A percentile compares a stretch with the other conserved stretches of the same genome.
Conservation (phyloP, 1,140 invertebrate genomes). For the Macrocentrus cingulum region DNA sequence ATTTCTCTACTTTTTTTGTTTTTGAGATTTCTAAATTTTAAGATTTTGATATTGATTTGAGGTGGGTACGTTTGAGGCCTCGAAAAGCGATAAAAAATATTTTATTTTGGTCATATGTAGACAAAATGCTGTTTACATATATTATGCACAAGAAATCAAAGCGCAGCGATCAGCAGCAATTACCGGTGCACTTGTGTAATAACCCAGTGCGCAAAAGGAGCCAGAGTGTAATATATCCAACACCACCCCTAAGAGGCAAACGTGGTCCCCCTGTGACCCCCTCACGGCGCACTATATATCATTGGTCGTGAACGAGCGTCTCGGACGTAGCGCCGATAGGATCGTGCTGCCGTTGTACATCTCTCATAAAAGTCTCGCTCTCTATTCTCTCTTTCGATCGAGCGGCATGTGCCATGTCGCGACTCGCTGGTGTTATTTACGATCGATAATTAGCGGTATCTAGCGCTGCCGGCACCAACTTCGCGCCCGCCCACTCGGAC, state of each 20-base stretch:
- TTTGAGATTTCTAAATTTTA: too few species aligned
- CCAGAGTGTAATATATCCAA: conserved; percentile 26
- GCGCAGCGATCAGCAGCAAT: conserved; percentile 21
- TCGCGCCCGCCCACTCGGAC: conserved; percentile 24
- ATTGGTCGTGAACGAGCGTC: conserved; percentile 17
- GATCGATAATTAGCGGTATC: conserved; percentile 35
- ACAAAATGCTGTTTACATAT: conserved; percentile 1
- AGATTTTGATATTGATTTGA: too few species aligned
- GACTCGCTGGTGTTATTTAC: conserved; percentile 26
- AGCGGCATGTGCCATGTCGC: not conserved
- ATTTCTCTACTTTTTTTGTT: too few species aligned
- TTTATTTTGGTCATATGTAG: not conserved
- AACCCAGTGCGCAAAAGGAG: conserved; percentile 15
- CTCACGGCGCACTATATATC: conserved; percentile 13
- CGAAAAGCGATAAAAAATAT: not conserved
- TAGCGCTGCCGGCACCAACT: conserved; percentile 32
- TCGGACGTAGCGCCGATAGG: not conserved
- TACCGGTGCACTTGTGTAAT: conserved; percentile 23
- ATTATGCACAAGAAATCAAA: conserved; percentile 4
- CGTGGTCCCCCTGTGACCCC: not conserved
- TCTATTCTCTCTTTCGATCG: not conserved
- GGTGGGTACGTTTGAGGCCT: not conserved
- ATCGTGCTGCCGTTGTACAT: conserved; percentile 6
- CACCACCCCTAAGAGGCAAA: conserved; percentile 21
- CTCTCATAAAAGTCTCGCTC: not conserved